Base-by-base conservation (phyloP, 2,888 invertebrate genomes). In the Napeogenes sylphis region DNA sequence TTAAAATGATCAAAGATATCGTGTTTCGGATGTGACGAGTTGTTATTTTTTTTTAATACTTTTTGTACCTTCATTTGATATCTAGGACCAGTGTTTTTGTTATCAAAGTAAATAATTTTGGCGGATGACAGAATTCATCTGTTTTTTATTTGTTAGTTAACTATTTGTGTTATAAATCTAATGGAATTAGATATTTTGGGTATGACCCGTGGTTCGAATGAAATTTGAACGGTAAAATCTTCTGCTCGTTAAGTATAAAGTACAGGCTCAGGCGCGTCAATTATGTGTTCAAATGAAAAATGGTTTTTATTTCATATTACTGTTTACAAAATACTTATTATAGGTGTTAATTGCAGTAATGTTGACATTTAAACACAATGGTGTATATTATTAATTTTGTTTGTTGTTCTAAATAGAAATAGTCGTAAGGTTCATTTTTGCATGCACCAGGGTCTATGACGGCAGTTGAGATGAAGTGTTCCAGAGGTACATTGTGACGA, bases 271-370 rank as follows among this genome's bases (percentile, higher is more conserved):
- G 76, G 70, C 70, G 70, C 76, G 80, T 81, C 77, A 85, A 81
- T 79, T 79, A 85, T 86, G 87, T 87, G 87, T 87, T 87, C 87
- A 87, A 77, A 71, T 74, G 70, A 66, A 68, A 72, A 78, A 79
- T 75, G 75, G 63, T 77, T 77, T 42, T 82, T 81, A 77, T 80
- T 78, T 79, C 69, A 75, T 70, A 74, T 72, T 75, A 73, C 79
- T 80, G 78, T 82, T 81, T 75, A 81, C 74, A 78, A 73, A 75
- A 76, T 78, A 75, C 74, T 68, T 71, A 75, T 74, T 75, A 53
- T 60, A 76, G 70, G 75, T 75, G 70, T 73, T 70, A 73, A 33
- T 46, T 53, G 45, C 55, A 58, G 32, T 42, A 45, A 70, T 71
- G 78, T 81, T 82, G 73, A 79, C 71, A 76, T 82, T 80, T 77